A percentile compares a stretch with the other conserved stretches of the same genome.
These are phyloP conservation scores for Chelonus formosanus DNA, from an alignment of 2,888 invertebrate genomes.

Conservation along the genomic window DNA sequence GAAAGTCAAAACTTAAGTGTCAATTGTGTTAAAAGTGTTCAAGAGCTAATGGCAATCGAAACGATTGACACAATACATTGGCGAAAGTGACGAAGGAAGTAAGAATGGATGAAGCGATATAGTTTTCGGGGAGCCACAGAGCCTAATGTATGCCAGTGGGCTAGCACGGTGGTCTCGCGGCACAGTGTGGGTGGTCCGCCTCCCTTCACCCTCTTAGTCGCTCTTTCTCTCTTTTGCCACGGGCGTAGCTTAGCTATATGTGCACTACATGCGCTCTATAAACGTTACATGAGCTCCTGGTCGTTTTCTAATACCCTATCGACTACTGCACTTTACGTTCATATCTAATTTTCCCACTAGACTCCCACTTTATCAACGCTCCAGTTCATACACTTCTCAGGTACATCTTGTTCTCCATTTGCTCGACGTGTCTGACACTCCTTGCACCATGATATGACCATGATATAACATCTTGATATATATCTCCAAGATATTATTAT, in stretches of 20 bases:
- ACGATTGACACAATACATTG: constrained; percentile 20
- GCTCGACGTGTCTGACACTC: too few species aligned
- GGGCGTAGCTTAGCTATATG: constrained; percentile 50
- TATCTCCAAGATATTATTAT: too few species aligned
- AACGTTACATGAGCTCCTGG: constrained; percentile 8
- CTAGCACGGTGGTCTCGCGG: constrained; percentile 65
- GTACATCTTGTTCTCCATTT: too few species aligned
- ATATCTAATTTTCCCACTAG: too few species aligned
- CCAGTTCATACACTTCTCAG: too few species aligned
- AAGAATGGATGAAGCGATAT: constrained; percentile 45
- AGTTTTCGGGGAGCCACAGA: constrained; percentile 59
- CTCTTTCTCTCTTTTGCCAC: constrained; percentile 27
- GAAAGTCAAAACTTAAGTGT: not conserved
- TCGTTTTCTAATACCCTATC: constrained; percentile 10
- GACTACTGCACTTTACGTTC: not conserved
- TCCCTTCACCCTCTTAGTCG: constrained; percentile 54
- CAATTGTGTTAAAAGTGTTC: not conserved
- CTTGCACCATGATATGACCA: too few species aligned
- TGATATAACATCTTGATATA: too few species aligned
- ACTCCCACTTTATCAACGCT: too few species aligned
- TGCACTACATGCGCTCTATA: constrained; percentile 44
- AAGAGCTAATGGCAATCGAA: constrained; percentile 5
- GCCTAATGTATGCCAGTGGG: constrained; percentile 65
- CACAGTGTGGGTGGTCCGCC: constrained; percentile 65
- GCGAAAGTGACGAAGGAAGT: constrained; percentile 35